Conservation (phyloP, 2,888 invertebrate species). For the Cephonodes hylas region DNA sequence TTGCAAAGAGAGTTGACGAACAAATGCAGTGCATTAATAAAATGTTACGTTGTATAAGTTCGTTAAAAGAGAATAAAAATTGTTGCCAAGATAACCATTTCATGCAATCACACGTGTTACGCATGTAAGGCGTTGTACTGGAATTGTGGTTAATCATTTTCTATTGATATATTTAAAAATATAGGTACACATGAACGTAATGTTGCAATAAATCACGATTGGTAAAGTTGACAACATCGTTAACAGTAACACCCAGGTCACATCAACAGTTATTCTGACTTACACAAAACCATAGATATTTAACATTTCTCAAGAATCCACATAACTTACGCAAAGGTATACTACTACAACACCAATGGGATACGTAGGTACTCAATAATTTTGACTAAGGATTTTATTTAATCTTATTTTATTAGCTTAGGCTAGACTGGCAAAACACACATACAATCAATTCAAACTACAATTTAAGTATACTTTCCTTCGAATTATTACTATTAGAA, state of each 20-base stretch:
- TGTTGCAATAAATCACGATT: conserved; percentile 63
- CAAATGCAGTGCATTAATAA: not conserved
- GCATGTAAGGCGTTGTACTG: not conserved
- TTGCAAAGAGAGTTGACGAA: not conserved
- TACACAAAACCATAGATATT: conserved; percentile 36
- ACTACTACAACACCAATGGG: conserved; percentile 36
- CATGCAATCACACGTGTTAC: not conserved
- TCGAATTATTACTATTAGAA: conserved; percentile 25
- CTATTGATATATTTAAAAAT: not conserved
- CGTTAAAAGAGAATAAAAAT: not conserved
- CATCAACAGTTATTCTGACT: conserved; percentile 66
- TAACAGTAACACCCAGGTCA: conserved; percentile 77
- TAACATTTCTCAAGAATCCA: conserved; percentile 38
- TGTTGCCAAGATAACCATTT: no score
- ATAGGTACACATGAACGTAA: conserved; percentile 19
- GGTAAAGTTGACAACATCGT: conserved; percentile 55
- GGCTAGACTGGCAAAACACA: conserved; percentile 76
- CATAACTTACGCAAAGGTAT: conserved; percentile 48
- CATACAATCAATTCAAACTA: conserved; percentile 29
- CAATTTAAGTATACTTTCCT: conserved; percentile 26
- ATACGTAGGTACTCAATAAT: conserved; percentile 32
- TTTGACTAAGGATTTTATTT: conserved; percentile 52
- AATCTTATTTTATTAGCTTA: conserved; percentile 74
- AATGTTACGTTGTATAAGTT: not conserved
- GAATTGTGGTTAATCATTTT: not conserved